Evolutionary conservation across 2,113 vertebrate species (phyloP).

Genomic region (Poeciliopsis turrubarensis): DNA sequence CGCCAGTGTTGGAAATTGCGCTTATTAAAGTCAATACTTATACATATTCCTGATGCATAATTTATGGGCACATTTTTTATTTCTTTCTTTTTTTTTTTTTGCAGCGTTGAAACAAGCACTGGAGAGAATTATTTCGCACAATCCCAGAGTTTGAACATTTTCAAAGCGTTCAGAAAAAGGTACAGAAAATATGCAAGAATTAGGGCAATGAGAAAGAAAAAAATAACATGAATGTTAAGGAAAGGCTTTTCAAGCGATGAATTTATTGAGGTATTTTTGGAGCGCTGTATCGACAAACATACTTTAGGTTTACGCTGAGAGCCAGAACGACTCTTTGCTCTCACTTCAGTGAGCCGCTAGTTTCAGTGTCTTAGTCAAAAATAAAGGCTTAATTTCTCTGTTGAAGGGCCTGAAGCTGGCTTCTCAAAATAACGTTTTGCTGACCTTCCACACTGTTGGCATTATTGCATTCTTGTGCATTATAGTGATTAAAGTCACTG

Average conservation of each 20-base stretch:
- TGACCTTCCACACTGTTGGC: too few relatives aligned
- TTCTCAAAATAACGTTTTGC: too few relatives aligned
- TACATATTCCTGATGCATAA: conserved; percentile 83
- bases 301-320: too few relatives aligned
- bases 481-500: too few relatives aligned
- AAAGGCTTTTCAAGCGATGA: conserved; percentile 38
- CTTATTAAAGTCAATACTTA: conserved; percentile 83
- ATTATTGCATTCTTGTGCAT: too few relatives aligned
- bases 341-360: too few relatives aligned
- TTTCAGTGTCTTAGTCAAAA: too few relatives aligned
- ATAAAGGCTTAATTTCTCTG: too few relatives aligned
- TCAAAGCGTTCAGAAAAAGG: conserved; percentile 72
- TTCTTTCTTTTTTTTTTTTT: conserved; percentile 3
- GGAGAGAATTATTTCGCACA: conserved; percentile 72
- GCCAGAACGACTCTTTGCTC: too few relatives aligned
- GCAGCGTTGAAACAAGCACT: conserved; percentile 69
- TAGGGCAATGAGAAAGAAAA: conserved; percentile 27
- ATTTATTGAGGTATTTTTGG: conserved; percentile 44
- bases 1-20: conserved; percentile 75
- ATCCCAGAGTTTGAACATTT: conserved; percentile 61
- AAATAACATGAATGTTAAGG: conserved; percentile 24
- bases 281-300: background rate
- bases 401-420: too few relatives aligned
- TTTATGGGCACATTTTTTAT: conserved; percentile 77
- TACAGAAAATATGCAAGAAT: conserved; percentile 63